phyloP scores from a whole-genome alignment of 2,888 invertebrate species.

The Xylota segnis region DNA sequence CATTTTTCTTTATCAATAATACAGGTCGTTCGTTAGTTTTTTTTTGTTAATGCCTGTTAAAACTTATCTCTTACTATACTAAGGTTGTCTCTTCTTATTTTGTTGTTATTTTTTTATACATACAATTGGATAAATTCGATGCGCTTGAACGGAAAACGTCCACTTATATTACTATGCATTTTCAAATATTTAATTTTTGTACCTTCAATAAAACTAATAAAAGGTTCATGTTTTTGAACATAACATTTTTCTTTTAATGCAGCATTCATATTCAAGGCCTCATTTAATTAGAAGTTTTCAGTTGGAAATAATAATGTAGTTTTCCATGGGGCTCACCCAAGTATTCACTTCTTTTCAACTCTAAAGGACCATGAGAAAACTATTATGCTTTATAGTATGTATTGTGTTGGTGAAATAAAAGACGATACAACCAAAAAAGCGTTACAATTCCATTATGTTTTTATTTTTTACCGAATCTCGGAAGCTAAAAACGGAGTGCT shows the following conservation, averaged over 20 bases:
- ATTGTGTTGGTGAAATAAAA: no score
- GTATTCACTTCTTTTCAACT: no score
- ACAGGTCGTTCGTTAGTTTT: conserved; percentile 15
- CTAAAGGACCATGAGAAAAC: no score
- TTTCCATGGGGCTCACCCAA: no score
- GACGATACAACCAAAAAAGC: no score
- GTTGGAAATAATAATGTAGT: neutral
- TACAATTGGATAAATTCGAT: conserved; percentile 46
- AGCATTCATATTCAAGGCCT: neutral
- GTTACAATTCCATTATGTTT: no score
- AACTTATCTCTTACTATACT: conserved; percentile 10
- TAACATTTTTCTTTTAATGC: conserved; percentile 27
- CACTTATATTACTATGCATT: conserved; percentile 63
- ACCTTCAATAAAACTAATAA: conserved; percentile 60
- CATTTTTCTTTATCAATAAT: conserved; percentile 26
- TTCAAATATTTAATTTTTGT: conserved; percentile 65
- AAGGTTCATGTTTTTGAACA: conserved; percentile 57
- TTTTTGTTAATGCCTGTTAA: conserved; percentile 18
- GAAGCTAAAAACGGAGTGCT: no score
- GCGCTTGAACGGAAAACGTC: conserved; percentile 56
- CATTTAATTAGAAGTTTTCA: neutral
- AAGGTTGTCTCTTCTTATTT: conserved; percentile 50
- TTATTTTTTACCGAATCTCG: no score
- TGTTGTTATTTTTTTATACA: conserved; percentile 18
- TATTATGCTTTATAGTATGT: no score